Conservation (phyloP, 1,140 invertebrate genomes). For the Nasonia vitripennis region DNA sequence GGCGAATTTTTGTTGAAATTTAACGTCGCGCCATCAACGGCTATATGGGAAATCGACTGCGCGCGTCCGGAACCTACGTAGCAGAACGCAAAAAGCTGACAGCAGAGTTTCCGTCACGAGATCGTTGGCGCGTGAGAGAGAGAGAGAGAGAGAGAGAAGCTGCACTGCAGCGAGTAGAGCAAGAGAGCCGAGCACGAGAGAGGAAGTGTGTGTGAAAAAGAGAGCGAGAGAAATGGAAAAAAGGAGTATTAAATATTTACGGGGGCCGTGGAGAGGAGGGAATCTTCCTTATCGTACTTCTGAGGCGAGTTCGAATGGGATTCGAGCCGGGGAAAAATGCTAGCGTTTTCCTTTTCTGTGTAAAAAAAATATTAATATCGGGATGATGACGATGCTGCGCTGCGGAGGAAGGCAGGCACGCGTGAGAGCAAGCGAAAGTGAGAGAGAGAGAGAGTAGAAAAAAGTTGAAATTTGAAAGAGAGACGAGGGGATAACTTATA, state of each 20-base stretch:
- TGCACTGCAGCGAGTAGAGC: slow-evolving; percentile 11
- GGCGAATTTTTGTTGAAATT: slow-evolving; percentile 17
- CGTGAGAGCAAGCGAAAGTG: slow-evolving; percentile 21
- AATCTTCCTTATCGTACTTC: slow-evolving; percentile 66
- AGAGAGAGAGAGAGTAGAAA: neutral
- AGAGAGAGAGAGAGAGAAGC: neutral
- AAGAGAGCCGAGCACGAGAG: neutral
- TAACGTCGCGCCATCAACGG: neutral
- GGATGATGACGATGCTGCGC: neutral
- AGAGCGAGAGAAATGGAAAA: slow-evolving; percentile 53
- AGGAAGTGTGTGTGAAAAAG: slow-evolving; percentile 22
- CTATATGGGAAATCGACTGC: neutral
- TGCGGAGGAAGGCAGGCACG: neutral
- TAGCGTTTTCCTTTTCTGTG: slow-evolving; percentile 38
- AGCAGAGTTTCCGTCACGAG: neutral
- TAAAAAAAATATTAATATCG: slow-evolving; percentile 15
- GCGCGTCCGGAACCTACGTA: neutral
- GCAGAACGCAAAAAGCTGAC: neutral
- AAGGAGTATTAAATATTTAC: slow-evolving; percentile 74
- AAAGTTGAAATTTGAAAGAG: slow-evolving; percentile 10
- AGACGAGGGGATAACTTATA: slow-evolving; percentile 42
- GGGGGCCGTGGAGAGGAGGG: slow-evolving; percentile 73
- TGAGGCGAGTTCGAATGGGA: slow-evolving; percentile 31
- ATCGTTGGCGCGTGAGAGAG: slow-evolving; percentile 14
- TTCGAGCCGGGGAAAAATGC: slow-evolving; percentile 43